Conservation (phyloP, 1,140 invertebrate genomes). For the Heterodera schachtii region DNA sequence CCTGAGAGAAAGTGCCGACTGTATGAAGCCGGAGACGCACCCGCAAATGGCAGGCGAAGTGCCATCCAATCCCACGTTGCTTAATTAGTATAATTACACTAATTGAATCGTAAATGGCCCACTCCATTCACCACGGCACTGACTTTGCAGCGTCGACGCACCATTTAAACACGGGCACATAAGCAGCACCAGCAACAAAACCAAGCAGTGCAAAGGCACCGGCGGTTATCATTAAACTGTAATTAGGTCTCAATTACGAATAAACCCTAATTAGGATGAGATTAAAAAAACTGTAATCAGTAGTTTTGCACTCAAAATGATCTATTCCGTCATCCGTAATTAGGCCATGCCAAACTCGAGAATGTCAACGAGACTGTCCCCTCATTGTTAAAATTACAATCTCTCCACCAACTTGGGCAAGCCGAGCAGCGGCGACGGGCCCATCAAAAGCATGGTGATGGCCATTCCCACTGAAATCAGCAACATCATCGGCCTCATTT, state of each 20-base stretch:
- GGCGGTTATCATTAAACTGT: conserved; percentile 8
- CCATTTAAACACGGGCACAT: too few species aligned
- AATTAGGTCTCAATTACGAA: too few species aligned
- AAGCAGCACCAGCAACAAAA: background rate
- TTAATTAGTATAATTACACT: background rate
- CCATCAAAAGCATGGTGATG: conserved; percentile 13
- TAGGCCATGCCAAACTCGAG: too few species aligned
- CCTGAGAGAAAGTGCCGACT: background rate
- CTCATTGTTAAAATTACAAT: background rate
- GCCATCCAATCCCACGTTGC: background rate
- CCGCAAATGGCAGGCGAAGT: conserved; percentile 4
- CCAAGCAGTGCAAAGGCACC: conserved; percentile 12
- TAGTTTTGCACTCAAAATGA: too few species aligned
- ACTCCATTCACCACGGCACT: too few species aligned
- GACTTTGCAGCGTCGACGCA: conserved; percentile 3
- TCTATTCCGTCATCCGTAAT: too few species aligned
- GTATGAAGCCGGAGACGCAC: conserved; percentile 5
- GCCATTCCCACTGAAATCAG: background rate
- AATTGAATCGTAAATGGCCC: background rate
- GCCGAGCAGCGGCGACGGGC: conserved; percentile 4
- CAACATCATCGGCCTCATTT: background rate
- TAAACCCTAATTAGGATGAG: too few species aligned
- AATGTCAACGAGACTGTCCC: background rate
- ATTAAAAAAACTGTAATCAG: too few species aligned
- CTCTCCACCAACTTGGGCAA: background rate